Conservation (phyloP, 2,888 invertebrate genomes). For the Hyppa rectilinea region DNA sequence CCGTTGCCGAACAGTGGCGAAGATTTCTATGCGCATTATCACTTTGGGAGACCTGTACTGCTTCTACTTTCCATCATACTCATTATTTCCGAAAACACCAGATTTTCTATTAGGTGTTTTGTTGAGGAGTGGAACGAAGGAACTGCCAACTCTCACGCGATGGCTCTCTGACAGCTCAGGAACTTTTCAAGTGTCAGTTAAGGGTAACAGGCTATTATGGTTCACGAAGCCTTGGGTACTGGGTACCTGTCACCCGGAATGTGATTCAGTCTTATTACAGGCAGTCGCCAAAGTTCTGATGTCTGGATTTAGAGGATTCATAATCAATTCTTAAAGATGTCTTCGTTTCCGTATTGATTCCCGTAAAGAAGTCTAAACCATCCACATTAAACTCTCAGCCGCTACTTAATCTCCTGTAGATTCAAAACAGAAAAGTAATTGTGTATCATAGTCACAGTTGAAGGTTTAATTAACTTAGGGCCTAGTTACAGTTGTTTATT, state of each 20-base stretch:
- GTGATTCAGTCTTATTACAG: not conserved
- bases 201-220: constrained; percentile 1
- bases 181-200: constrained; percentile 43
- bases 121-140: constrained; percentile 4
- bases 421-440: no score
- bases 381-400: not conserved
- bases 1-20: no score
- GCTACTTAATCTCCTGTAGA: no score
- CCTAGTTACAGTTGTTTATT: not conserved
- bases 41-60: no score
- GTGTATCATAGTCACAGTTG: no score
- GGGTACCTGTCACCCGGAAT: constrained; percentile 13
- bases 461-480: not conserved
- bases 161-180: constrained; percentile 16
- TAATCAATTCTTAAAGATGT: no score
- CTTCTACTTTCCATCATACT: not conserved
- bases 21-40: no score
- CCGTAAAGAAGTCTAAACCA: not conserved
- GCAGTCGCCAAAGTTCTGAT: not conserved
- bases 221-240: not conserved
- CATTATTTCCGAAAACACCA: not conserved
- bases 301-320: no score
- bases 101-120: not conserved
- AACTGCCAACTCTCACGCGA: constrained; percentile 40
- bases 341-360: not conserved